These are phyloP conservation scores for Lutjanus campechanus DNA, from an alignment of 2,797 vertebrate species.

Conservation along the genomic window DNA sequence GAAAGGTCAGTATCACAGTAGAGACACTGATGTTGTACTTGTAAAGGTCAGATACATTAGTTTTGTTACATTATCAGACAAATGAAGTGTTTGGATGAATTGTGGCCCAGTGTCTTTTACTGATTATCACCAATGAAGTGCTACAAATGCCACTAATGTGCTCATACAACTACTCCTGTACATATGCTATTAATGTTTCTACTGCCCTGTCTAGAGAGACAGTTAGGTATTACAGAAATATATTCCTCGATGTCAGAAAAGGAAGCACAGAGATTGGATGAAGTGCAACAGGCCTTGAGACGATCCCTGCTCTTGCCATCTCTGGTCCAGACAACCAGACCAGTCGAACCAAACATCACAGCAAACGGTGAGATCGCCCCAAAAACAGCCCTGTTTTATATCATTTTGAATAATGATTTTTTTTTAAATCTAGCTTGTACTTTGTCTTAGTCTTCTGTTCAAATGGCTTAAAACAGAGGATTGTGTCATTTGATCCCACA, in stretches of 20 bases:
- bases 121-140: background rate
- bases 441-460: background rate
- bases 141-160: background rate
- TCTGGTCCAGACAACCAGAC: too few species aligned
- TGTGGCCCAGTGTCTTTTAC: background rate
- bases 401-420: too few species aligned
- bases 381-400: too few species aligned
- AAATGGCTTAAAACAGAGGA: background rate
- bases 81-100: background rate
- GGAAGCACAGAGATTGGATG: too few species aligned
- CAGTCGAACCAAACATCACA: too few species aligned
- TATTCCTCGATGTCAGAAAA: too few species aligned
- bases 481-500: too few species aligned
- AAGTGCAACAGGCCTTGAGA: too few species aligned
- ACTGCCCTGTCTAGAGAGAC: background rate
- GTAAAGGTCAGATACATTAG: background rate
- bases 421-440: too few species aligned
- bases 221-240: too few species aligned
- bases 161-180: background rate
- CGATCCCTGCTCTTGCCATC: too few species aligned
- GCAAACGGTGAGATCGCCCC: too few species aligned
- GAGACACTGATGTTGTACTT: background rate
- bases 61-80: background rate
- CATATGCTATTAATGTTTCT: background rate
- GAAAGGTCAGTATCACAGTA: conserved; percentile 6